Conservation (phyloP, 2,888 invertebrate species). For the Cheilosia grossa region DNA sequence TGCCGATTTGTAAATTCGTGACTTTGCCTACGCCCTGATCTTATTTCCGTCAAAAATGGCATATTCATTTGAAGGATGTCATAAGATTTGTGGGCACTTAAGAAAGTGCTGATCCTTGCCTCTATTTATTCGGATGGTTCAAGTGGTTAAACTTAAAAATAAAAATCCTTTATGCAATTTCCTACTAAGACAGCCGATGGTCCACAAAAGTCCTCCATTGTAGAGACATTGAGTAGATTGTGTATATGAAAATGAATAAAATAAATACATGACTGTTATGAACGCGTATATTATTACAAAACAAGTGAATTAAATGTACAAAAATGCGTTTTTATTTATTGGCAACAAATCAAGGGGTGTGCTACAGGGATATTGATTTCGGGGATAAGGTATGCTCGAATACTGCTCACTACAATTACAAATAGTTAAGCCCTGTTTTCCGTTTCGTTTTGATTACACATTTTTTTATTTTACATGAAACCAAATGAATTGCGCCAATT, state of each 20-base stretch:
- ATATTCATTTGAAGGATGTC: no score
- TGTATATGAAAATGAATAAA: slow-evolving; percentile 15
- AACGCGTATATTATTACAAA: slow-evolving; percentile 39
- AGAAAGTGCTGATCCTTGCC: no score
- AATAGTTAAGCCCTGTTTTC: slow-evolving; percentile 74
- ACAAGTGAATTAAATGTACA: slow-evolving; percentile 36
- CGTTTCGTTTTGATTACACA: background rate
- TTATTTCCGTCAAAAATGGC: no score
- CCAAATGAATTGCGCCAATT: slow-evolving; percentile 60
- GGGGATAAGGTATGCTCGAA: slow-evolving; percentile 16
- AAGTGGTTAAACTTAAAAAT: no score
- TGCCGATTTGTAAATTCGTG: no score
- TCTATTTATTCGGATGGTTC: background rate
- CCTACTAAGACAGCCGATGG: background rate
- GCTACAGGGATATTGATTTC: slow-evolving; percentile 55
- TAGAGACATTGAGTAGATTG: background rate
- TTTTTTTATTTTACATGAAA: slow-evolving; percentile 36
- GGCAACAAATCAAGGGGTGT: slow-evolving; percentile 47
- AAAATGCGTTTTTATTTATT: slow-evolving; percentile 52
- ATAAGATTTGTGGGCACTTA: no score
- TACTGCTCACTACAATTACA: slow-evolving; percentile 58
- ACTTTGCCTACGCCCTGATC: no score
- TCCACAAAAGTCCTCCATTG: slow-evolving; percentile 60
- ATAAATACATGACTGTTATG: slow-evolving; percentile 10
- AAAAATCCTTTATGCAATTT: background rate